Evolutionary conservation across 2,888 invertebrate species (phyloP).

Genomic region (Creontiades dilutus): DNA sequence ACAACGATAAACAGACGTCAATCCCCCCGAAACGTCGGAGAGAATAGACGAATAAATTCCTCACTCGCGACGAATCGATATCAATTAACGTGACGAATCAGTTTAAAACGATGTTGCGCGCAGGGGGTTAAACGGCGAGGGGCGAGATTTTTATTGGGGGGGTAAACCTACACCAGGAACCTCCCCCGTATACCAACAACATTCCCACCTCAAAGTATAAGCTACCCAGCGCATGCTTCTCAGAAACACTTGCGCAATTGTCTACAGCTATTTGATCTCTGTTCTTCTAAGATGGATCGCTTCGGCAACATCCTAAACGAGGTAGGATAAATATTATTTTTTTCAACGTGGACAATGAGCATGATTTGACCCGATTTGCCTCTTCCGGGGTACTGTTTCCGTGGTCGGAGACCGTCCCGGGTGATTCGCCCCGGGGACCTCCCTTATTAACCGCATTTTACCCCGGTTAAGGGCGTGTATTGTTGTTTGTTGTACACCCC

Average conservation of each 20-base stretch:
- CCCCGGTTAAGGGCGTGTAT: slow-evolving; percentile 43
- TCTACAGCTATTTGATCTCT: slow-evolving; percentile 76
- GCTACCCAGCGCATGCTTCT: slow-evolving; percentile 75
- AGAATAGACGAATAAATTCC: too few species aligned
- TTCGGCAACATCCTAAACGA: slow-evolving; percentile 75
- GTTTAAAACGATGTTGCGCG: slow-evolving; percentile 5
- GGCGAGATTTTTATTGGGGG: slow-evolving; percentile 74
- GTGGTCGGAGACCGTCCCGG: not conserved
- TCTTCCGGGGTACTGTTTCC: not conserved
- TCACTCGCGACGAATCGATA: not conserved
- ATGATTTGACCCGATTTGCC: slow-evolving; percentile 11
- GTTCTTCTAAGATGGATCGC: slow-evolving; percentile 76
- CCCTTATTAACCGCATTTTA: slow-evolving; percentile 2
- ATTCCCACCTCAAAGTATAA: slow-evolving; percentile 76
- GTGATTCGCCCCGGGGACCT: not conserved
- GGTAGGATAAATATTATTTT: slow-evolving; percentile 75
- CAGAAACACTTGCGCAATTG: slow-evolving; percentile 76
- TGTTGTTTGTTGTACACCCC: slow-evolving; percentile 45
- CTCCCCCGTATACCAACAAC: slow-evolving; percentile 74
- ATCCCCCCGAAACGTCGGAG: too few species aligned
- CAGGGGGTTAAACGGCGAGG: slow-evolving; percentile 25
- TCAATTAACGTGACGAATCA: slow-evolving; percentile 21
- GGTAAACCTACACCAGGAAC: slow-evolving; percentile 74
- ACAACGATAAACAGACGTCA: too few species aligned
- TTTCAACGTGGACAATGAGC: slow-evolving; percentile 13